A percentile compares a stretch with the other conserved stretches of the same genome.
phyloP scores from a whole-genome alignment of 1,140 invertebrate species.

The Drosophila insularis region DNA sequence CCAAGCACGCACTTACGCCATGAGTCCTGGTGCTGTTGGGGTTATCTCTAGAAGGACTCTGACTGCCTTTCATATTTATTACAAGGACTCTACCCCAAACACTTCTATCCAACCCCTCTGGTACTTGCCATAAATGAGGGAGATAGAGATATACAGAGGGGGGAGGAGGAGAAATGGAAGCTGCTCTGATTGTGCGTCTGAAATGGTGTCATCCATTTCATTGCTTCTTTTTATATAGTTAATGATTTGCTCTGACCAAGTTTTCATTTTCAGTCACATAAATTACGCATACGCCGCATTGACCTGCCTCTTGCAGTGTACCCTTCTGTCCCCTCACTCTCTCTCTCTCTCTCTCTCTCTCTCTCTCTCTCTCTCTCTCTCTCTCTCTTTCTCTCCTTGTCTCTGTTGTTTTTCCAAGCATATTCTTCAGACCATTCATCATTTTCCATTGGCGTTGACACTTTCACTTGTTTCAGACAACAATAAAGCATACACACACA shows the following conservation, averaged over 20 bases:
- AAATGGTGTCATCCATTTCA: slow-evolving; percentile 19
- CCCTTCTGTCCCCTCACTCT: neutral
- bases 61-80: slow-evolving; percentile 30
- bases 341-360: neutral
- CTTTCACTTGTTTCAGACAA: slow-evolving; percentile 77
- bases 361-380: slow-evolving; percentile 2
- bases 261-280: slow-evolving; percentile 70
- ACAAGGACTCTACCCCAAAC: neutral
- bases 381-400: slow-evolving; percentile 8
- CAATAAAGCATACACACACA: slow-evolving; percentile 54
- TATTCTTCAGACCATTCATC: slow-evolving; percentile 68
- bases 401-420: slow-evolving; percentile 27
- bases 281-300: slow-evolving; percentile 78
- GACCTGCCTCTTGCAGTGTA: slow-evolving; percentile 33
- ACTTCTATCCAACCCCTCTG: neutral
- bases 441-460: slow-evolving; percentile 74
- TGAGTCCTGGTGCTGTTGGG: slow-evolving; percentile 49
- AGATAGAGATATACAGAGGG: neutral
- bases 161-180: neutral
- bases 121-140: too few species aligned
- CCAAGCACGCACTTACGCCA: slow-evolving; percentile 57
- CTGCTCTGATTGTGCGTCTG: neutral
- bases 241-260: slow-evolving; percentile 38
- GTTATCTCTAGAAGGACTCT: slow-evolving; percentile 43
- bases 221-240: slow-evolving; percentile 35